phyloP scores from a whole-genome alignment of 1,140 invertebrate genomes.

The Plutomurus gul region DNA sequence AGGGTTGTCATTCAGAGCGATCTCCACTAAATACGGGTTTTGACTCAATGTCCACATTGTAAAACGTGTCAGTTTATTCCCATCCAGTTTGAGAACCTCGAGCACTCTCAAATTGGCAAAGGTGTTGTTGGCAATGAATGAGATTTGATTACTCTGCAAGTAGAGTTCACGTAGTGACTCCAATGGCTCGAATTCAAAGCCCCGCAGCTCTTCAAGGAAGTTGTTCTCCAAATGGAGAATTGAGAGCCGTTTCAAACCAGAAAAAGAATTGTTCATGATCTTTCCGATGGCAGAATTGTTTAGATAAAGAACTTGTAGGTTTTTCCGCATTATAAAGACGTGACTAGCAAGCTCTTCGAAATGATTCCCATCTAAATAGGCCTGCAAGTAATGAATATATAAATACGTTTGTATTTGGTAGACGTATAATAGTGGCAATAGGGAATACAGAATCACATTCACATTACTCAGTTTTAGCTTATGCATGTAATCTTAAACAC shows the following conservation, averaged over 20 bases:
- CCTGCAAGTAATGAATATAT: too few relatives aligned
- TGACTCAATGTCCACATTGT: slow-evolving; percentile 60
- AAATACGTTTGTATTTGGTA: too few relatives aligned
- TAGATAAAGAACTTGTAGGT: slow-evolving; percentile 80
- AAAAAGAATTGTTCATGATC: slow-evolving; percentile 87
- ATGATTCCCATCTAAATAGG: slow-evolving; percentile 88
- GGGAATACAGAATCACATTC: too few relatives aligned
- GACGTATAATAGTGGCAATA: too few relatives aligned
- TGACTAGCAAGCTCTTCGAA: slow-evolving; percentile 84
- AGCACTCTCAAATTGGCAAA: slow-evolving; percentile 78
- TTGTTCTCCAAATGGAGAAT: slow-evolving; percentile 82
- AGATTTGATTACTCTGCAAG: slow-evolving; percentile 83
- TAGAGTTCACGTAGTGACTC: slow-evolving; percentile 81
- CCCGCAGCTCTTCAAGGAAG: slow-evolving; percentile 74
- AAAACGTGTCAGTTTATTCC: slow-evolving; percentile 80
- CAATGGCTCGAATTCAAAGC: slow-evolving; percentile 81
- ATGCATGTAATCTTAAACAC: too few relatives aligned
- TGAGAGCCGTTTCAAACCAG: slow-evolving; percentile 66
- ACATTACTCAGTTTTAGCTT: too few relatives aligned
- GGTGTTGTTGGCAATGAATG: slow-evolving; percentile 80
- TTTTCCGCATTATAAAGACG: slow-evolving; percentile 86
- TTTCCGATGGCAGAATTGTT: slow-evolving; percentile 85
- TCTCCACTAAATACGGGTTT: slow-evolving; percentile 57
- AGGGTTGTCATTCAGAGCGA: slow-evolving; percentile 58
- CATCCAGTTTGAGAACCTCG: slow-evolving; percentile 80